Evolutionary conservation across 2,113 vertebrate genomes (phyloP).

Genomic region (Notechis scutatus): DNA sequence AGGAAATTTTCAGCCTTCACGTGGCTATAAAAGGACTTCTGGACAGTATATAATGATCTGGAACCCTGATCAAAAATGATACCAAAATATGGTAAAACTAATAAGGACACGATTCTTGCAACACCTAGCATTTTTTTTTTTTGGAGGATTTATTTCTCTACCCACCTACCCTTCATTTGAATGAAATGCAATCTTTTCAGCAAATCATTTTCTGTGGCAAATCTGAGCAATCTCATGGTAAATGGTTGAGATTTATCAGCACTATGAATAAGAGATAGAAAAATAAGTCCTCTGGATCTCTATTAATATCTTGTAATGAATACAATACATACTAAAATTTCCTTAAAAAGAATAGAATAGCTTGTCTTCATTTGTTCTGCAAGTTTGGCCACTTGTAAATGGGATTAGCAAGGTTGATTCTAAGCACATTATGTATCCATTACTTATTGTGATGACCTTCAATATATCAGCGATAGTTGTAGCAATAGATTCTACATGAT

Average conservation of each 20-base stretch:
- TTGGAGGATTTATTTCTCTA: neutral
- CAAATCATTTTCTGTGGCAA: neutral
- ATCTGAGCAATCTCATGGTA: neutral
- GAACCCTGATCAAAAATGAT: neutral
- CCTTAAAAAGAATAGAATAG: neutral
- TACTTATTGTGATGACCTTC: neutral
- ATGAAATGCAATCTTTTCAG: neutral
- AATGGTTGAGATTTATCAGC: neutral
- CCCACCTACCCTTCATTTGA: neutral
- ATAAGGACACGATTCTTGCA: neutral
- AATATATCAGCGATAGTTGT: neutral
- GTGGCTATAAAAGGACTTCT: neutral
- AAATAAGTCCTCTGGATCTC: neutral
- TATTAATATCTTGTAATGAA: neutral
- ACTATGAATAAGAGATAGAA: neutral
- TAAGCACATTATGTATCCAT: neutral
- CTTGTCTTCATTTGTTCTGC: neutral
- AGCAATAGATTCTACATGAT: neutral
- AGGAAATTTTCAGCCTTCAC: neutral
- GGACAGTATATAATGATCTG: neutral
- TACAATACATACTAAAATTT: neutral
- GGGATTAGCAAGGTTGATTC: neutral
- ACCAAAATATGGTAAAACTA: neutral
- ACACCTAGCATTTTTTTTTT: neutral
- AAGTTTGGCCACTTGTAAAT: neutral